Percentiles rank a stretch among this genome's conserved stretches.
phyloP scores from a whole-genome alignment of 2,888 invertebrate species.

The Carpatolechia fugitivella region DNA sequence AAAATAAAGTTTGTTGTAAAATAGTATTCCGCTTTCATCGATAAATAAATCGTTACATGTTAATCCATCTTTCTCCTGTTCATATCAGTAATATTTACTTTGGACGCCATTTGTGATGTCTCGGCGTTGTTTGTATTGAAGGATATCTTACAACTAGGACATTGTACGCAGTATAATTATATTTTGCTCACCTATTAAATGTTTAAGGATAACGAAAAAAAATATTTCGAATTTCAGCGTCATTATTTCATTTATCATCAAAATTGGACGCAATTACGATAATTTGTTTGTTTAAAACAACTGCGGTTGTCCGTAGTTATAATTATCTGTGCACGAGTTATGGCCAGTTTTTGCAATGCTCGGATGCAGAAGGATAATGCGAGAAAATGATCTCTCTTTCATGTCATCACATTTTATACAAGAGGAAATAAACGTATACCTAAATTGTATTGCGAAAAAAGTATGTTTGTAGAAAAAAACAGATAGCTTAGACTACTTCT shows the following conservation, averaged over 20 bases:
- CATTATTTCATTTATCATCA: constrained; percentile 3
- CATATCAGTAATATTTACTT: constrained; percentile 1
- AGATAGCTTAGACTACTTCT: no score
- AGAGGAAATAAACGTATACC: no score
- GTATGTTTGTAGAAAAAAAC: neutral
- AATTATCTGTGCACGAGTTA: neutral
- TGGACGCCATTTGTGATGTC: neutral
- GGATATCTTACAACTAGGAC: neutral
- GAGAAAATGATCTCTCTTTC: no score
- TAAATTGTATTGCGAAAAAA: neutral
- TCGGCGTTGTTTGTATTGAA: neutral
- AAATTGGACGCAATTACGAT: neutral
- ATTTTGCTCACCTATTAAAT: neutral
- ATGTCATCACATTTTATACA: no score
- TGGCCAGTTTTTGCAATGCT: neutral
- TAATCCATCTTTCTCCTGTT: constrained; percentile 8
- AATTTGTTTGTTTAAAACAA: neutral
- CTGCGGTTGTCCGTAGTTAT: constrained; percentile 14
- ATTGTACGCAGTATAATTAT: neutral
- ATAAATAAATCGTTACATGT: constrained; percentile 1
- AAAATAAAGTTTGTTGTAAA: neutral
- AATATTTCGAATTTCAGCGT: neutral
- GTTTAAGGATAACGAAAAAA: no score
- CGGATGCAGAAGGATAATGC: no score
- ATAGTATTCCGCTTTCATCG: neutral